Evolutionary conservation across 2,797 vertebrate genomes (phyloP).

Genomic region (Anguilla obscura): DNA sequence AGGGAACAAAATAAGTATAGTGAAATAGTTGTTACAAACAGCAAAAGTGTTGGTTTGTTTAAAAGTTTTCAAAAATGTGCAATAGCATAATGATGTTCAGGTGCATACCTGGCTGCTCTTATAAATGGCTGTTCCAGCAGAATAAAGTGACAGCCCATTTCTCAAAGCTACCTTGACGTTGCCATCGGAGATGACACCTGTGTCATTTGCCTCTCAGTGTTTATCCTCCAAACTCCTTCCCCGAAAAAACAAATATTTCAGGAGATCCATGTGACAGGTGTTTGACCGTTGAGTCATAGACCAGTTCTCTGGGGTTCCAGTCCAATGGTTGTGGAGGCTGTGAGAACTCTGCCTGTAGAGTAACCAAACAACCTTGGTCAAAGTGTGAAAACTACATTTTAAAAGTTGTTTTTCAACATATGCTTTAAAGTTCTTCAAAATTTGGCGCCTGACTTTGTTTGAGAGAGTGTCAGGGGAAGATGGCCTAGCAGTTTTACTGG

Average conservation of each 20-base stretch:
- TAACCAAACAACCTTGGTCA: conserved; percentile 55
- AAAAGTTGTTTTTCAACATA: background rate
- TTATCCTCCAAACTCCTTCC: background rate
- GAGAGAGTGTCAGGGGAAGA: background rate
- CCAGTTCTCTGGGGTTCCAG: conserved; percentile 8
- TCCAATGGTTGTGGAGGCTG: conserved; percentile 47
- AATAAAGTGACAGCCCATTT: background rate
- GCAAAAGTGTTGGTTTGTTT: background rate
- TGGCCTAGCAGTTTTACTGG: background rate
- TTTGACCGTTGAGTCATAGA: conserved; percentile 61
- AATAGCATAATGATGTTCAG: background rate
- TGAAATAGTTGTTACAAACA: background rate
- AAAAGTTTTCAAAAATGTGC: background rate
- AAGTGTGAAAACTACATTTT: background rate
- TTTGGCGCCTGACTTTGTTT: background rate
- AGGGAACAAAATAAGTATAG: background rate
- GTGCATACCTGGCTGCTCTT: background rate
- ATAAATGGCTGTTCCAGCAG: background rate
- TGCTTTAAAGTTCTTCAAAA: background rate
- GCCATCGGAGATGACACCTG: background rate
- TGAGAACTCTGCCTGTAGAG: conserved; percentile 61
- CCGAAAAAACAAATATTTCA: conserved; percentile 23
- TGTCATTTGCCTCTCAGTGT: background rate
- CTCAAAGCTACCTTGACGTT: background rate
- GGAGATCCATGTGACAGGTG: conserved; percentile 32